Evolutionary conservation across 2,888 invertebrate genomes (phyloP).

Genomic region (Megamerina dolium): DNA sequence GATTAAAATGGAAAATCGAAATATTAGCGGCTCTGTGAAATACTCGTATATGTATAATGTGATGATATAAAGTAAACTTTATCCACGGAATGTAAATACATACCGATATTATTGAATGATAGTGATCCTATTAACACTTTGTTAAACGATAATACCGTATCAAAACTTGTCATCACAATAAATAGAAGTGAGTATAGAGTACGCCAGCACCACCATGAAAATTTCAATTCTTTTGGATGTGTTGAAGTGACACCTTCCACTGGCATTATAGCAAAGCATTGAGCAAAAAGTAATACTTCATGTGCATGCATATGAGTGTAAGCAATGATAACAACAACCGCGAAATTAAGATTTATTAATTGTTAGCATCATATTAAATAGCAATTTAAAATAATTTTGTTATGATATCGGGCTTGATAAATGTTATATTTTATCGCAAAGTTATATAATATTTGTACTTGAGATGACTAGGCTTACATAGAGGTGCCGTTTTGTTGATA

Average conservation of each 20-base stretch:
- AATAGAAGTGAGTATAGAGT: conserved; percentile 34
- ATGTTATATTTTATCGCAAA: not conserved
- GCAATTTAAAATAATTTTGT: too few species aligned
- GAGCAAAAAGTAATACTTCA: conserved; percentile 49
- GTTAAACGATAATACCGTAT: conserved; percentile 28
- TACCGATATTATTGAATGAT: conserved; percentile 40
- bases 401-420: not conserved
- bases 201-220: conserved; percentile 39
- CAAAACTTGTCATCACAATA: conserved; percentile 23
- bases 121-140: conserved; percentile 32
- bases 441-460: too few species aligned
- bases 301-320: too few species aligned
- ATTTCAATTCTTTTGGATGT: conserved; percentile 47
- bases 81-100: conserved; percentile 5
- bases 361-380: too few species aligned
- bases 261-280: conserved; percentile 54
- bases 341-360: too few species aligned
- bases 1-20: conserved; percentile 34
- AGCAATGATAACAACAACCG: too few species aligned
- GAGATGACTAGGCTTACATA: too few species aligned
- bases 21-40: conserved; percentile 38
- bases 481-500: too few species aligned
- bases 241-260: conserved; percentile 50
- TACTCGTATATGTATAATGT: not conserved
- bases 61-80: not conserved